Conservation (phyloP, 2,797 vertebrate genomes). For the Myiotriccus ornatus region DNA sequence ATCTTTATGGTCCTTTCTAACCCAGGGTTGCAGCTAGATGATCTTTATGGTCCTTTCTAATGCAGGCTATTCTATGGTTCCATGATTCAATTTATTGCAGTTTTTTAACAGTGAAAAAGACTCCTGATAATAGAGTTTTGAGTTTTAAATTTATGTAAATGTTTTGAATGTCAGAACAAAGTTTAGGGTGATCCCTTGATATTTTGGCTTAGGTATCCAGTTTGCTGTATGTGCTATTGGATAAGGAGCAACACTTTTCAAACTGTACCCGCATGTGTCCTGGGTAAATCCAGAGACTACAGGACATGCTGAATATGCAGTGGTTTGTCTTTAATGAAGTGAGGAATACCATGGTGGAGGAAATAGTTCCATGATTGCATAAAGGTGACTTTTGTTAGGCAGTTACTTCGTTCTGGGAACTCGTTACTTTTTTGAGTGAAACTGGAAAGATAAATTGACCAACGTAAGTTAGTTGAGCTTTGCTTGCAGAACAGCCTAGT, state of each 20-base stretch:
- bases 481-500: neutral
- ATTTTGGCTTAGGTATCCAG: neutral
- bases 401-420: neutral
- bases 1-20: neutral
- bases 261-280: neutral
- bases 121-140: neutral
- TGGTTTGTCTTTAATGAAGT: neutral
- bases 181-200: neutral
- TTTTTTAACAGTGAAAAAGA: neutral
- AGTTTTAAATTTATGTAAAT: neutral
- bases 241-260: neutral
- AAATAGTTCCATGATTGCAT: neutral
- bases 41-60: neutral
- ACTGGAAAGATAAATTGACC: neutral
- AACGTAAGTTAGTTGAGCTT: neutral
- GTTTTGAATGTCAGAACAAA: neutral
- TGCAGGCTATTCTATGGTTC: neutral
- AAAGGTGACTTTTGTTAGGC: neutral
- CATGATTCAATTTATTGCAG: neutral
- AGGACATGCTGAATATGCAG: neutral
- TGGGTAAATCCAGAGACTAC: neutral
- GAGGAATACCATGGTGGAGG: neutral
- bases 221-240: neutral
- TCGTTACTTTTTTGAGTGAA: neutral
- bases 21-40: neutral